Percentiles rank a stretch among this genome's conserved stretches.
These are phyloP conservation scores for Frankliniella fusca DNA, from an alignment of 2,888 invertebrate species.

Conservation along the genomic window DNA sequence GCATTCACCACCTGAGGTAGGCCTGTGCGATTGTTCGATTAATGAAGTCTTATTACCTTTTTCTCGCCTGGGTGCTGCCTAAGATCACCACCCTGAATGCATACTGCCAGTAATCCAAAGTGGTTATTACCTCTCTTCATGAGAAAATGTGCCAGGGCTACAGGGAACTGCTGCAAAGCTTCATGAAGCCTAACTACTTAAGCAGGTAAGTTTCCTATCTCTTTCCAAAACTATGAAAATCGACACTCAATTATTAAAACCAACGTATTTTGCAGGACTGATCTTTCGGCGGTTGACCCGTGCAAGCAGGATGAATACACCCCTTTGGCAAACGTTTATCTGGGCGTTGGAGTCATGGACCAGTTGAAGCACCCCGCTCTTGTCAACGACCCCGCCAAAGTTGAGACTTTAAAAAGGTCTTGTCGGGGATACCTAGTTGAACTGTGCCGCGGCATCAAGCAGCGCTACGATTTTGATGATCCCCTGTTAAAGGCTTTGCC, in stretches of 20 bases:
- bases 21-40: too few species aligned
- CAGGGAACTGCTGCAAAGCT: conserved; percentile 35
- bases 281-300: conserved; percentile 33
- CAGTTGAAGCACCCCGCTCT: conserved; percentile 32
- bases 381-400: conserved; percentile 31
- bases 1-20: too few species aligned
- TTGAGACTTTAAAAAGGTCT: conserved; percentile 34
- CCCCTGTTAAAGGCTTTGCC: conserved; percentile 32
- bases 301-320: conserved; percentile 33
- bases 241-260: not conserved
- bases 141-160: conserved; percentile 35
- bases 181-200: conserved; percentile 38
- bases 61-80: conserved; percentile 37
- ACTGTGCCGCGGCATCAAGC: conserved; percentile 37
- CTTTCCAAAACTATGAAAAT: not conserved
- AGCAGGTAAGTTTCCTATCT: conserved; percentile 23
- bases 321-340: conserved; percentile 36
- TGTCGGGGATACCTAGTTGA: conserved; percentile 37
- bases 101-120: conserved; percentile 37
- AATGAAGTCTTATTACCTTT: conserved; percentile 37
- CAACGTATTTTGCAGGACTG: not conserved
- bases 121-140: conserved; percentile 34
- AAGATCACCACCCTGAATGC: conserved; percentile 38
- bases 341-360: conserved; percentile 35
- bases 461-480: conserved; percentile 39